phyloP scores from a whole-genome alignment of 2,797 vertebrate genomes.

The Numenius phaeopus region DNA sequence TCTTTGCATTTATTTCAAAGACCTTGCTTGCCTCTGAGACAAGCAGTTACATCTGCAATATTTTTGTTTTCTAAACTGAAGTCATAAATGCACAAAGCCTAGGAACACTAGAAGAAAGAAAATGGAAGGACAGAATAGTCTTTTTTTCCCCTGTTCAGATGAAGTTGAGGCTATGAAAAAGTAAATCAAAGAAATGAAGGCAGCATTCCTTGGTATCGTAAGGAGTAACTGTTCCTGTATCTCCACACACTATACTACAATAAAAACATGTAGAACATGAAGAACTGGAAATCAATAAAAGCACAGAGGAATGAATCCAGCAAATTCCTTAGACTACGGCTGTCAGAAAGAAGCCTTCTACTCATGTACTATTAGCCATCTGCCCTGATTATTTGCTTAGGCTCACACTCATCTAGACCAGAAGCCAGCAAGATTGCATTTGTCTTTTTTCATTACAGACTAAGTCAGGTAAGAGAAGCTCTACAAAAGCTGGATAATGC shows the following conservation, averaged over 20 bases:
- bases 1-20: background rate
- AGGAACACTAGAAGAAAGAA: background rate
- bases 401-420: constrained; percentile 60
- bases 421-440: constrained; percentile 67
- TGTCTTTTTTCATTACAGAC: constrained; percentile 18
- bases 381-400: constrained; percentile 5
- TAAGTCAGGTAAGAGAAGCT: constrained; percentile 36
- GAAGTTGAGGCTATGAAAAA: constrained; percentile 48
- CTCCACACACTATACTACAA: background rate
- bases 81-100: background rate
- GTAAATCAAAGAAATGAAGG: constrained; percentile 45
- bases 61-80: background rate
- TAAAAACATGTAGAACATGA: background rate
- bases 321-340: background rate
- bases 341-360: background rate
- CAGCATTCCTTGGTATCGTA: background rate
- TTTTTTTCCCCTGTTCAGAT: background rate
- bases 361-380: background rate
- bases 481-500: constrained; percentile 49
- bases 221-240: background rate
- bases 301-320: background rate
- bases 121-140: background rate
- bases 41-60: background rate
- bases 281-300: constrained; percentile 1
- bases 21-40: background rate